A percentile compares a stretch with the other conserved stretches of the same genome.
phyloP scores from a whole-genome alignment of 2,888 invertebrate genomes.

The Metellina segmentata region DNA sequence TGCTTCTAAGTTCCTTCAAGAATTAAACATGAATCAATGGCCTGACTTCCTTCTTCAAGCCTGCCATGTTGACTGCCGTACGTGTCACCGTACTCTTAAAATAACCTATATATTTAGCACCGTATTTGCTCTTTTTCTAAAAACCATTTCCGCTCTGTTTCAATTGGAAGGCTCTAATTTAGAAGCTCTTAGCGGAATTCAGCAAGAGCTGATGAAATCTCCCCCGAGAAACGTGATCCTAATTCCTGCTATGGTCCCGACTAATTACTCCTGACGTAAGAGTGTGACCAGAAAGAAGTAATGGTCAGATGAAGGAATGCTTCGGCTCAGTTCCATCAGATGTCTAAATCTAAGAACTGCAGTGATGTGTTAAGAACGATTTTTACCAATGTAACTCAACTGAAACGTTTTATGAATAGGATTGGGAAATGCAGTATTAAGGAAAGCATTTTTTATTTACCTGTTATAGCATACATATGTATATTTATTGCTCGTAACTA shows the following conservation, averaged over 20 bases:
- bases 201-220: background rate
- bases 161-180: background rate
- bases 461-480: no score
- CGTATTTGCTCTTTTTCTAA: background rate
- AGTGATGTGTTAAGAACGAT: background rate
- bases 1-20: no score
- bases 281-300: constrained; percentile 3
- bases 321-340: background rate
- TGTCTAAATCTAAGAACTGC: background rate
- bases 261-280: background rate
- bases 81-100: background rate
- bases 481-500: no score
- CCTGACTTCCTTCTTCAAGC: no score
- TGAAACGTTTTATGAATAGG: no score
- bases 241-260: background rate
- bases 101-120: background rate
- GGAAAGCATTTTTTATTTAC: no score
- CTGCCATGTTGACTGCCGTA: no score
- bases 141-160: background rate
- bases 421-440: no score
- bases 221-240: constrained; percentile 8
- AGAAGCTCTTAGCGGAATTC: background rate
- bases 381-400: background rate
- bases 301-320: background rate
- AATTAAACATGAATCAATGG: no score